A percentile compares a stretch with the other conserved stretches of the same genome.
Evolutionary conservation across 2,888 invertebrate species (phyloP).

Genomic region (Pediacus dermestoides): DNA sequence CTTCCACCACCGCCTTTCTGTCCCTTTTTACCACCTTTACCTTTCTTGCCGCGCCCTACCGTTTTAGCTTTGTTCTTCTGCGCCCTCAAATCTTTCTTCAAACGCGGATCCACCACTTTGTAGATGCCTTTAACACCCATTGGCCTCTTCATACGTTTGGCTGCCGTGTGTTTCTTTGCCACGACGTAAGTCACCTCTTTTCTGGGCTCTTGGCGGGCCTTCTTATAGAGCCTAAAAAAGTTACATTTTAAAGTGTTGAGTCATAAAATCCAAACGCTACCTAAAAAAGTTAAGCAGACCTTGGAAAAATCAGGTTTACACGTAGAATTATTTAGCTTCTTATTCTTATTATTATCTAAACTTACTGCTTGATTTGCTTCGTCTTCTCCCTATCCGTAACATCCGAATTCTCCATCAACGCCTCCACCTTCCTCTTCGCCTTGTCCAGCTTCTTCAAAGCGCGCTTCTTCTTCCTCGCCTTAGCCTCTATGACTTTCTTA

Average conservation of each 20-base stretch:
- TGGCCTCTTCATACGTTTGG: constrained; percentile 75
- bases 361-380: constrained; percentile 83
- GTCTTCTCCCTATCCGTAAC: constrained; percentile 91
- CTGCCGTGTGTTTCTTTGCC: constrained; percentile 79
- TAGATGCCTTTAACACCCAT: constrained; percentile 87
- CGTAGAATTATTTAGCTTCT: not conserved
- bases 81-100: constrained; percentile 89
- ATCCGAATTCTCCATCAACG: constrained; percentile 85
- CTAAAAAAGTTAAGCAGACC: too few species aligned
- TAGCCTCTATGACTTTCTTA: constrained; percentile 97
- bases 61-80: constrained; percentile 51
- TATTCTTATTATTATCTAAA: constrained; percentile 25
- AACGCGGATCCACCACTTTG: constrained; percentile 91
- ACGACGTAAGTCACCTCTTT: constrained; percentile 92
- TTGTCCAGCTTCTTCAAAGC: constrained; percentile 81
- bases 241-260: too few species aligned
- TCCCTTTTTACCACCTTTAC: constrained; percentile 23
- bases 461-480: constrained; percentile 93
- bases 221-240: constrained; percentile 79
- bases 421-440: constrained; percentile 93
- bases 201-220: constrained; percentile 79
- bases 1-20: constrained; percentile 42
- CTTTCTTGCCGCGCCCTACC: constrained; percentile 36
- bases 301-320: too few species aligned
- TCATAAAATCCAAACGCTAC: too few species aligned